Conservation (phyloP, 2,888 invertebrate species). For the Andrena haemorrhoa region DNA sequence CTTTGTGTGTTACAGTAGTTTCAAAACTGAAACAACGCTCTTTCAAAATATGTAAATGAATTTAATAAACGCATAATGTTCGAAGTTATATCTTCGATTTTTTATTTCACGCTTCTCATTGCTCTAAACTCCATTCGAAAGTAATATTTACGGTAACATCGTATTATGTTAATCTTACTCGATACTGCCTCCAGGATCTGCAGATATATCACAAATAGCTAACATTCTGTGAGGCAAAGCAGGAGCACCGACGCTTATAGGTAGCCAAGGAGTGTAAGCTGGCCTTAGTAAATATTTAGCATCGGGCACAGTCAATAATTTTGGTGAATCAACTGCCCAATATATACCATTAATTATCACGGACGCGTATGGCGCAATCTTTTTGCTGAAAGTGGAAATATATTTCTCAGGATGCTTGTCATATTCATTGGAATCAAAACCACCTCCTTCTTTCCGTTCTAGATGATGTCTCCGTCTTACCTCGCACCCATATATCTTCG, state of each 20-base stretch:
- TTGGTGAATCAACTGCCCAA: conserved; percentile 99
- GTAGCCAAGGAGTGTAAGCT: conserved; percentile 96
- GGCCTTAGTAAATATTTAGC: conserved; percentile 97
- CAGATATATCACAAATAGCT: conserved; percentile 99
- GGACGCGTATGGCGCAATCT: conserved; percentile 98
- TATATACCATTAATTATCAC: conserved; percentile 99
- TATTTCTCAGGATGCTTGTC: conserved; percentile 97
- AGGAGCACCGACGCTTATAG: conserved; percentile 94
- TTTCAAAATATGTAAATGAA: too few species aligned
- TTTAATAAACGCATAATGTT: too few species aligned
- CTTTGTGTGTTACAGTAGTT: too few species aligned
- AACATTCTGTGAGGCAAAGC: conserved; percentile 96
- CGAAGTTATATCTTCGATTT: too few species aligned
- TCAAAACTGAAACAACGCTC: too few species aligned
- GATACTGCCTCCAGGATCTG: conserved; percentile 99
- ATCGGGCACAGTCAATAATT: conserved; percentile 98
- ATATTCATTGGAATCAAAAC: conserved; percentile 96
- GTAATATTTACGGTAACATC: neutral
- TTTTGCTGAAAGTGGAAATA: conserved; percentile 97
- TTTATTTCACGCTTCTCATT: too few species aligned
- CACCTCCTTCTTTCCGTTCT: conserved; percentile 96
- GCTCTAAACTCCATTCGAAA: neutral
- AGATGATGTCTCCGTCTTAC: conserved; percentile 97
- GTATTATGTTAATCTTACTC: conserved; percentile 86
- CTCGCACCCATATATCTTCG: conserved; percentile 98